Percentiles rank a stretch among this genome's conserved stretches.
Conservation (phyloP, 2,888 invertebrate genomes). For the Galerucella nymphaeae region DNA sequence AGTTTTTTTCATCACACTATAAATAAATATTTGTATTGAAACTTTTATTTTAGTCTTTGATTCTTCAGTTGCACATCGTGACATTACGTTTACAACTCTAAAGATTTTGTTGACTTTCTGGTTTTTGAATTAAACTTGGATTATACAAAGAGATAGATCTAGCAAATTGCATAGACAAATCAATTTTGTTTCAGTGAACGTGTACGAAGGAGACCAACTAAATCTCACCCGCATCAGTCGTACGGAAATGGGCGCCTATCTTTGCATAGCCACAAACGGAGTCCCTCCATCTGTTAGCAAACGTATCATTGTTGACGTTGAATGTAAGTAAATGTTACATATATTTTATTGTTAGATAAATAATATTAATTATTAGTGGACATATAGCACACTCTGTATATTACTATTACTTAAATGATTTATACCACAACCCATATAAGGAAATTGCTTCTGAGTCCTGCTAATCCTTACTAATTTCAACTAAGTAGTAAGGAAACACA, state of each 20-base stretch:
- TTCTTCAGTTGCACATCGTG: too few relatives aligned
- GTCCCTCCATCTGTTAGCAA: conserved; percentile 93
- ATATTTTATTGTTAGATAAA: conserved; percentile 41
- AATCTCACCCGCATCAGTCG: conserved; percentile 88
- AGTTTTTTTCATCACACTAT: too few relatives aligned
- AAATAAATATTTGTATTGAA: too few relatives aligned
- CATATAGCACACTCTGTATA: too few relatives aligned
- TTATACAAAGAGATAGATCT: conserved; percentile 20
- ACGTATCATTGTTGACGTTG: conserved; percentile 90
- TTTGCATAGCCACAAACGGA: conserved; percentile 87
- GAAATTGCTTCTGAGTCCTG: not conserved
- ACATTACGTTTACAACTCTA: not conserved
- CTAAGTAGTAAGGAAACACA: not conserved
- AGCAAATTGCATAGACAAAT: conserved; percentile 30
- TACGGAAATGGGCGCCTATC: conserved; percentile 88
- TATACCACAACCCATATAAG: not conserved
- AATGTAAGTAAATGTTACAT: conserved; percentile 75
- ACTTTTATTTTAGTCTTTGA: too few relatives aligned
- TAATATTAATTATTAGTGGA: too few relatives aligned
- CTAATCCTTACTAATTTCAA: not conserved
- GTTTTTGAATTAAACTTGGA: conserved; percentile 18
- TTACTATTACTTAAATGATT: not conserved
- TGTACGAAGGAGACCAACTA: conserved; percentile 86
- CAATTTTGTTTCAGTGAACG: conserved; percentile 74
- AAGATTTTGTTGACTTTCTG: not conserved